These are phyloP conservation scores for Agrypnia vestita DNA, from an alignment of 1,140 invertebrate species.

Conservation along the genomic window DNA sequence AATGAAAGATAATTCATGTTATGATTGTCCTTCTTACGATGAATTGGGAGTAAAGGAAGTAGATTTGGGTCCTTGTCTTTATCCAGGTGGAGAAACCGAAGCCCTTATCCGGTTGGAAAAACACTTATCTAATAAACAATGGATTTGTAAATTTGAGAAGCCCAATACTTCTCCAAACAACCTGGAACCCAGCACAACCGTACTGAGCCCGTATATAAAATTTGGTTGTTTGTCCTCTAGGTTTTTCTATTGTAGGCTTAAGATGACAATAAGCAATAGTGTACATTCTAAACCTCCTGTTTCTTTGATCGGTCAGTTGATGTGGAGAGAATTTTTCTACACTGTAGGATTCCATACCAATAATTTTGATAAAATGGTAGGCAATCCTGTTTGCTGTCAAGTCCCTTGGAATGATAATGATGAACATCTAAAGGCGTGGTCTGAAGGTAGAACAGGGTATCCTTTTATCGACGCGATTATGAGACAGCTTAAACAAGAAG, in stretches of 20 bases:
- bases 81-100: conserved; percentile 81
- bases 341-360: conserved; percentile 79
- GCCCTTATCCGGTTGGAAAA: conserved; percentile 76
- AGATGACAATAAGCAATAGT: conserved; percentile 71
- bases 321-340: conserved; percentile 88
- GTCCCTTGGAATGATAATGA: conserved; percentile 82
- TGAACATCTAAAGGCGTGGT: conserved; percentile 79
- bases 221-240: conserved; percentile 83
- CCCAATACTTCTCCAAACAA: conserved; percentile 83
- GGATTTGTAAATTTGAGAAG: conserved; percentile 83
- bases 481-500: conserved; percentile 81
- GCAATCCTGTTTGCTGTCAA: conserved; percentile 81
- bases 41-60: conserved; percentile 74
- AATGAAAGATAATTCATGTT: conserved; percentile 65
- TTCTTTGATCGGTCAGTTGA: conserved; percentile 78
- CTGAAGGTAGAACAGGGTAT: conserved; percentile 81
- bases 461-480: conserved; percentile 88
- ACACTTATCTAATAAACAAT: conserved; percentile 76
- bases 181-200: conserved; percentile 81
- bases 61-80: conserved; percentile 70
- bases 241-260: conserved; percentile 78
- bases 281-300: conserved; percentile 76
- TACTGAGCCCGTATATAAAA: conserved; percentile 82
- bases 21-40: conserved; percentile 76
- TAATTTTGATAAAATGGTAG: conserved; percentile 83